Evolutionary conservation across 1,140 invertebrate species (phyloP), one percentile per base, ranked within the genome.

Genomic region (Elysia chlorotica): DNA sequence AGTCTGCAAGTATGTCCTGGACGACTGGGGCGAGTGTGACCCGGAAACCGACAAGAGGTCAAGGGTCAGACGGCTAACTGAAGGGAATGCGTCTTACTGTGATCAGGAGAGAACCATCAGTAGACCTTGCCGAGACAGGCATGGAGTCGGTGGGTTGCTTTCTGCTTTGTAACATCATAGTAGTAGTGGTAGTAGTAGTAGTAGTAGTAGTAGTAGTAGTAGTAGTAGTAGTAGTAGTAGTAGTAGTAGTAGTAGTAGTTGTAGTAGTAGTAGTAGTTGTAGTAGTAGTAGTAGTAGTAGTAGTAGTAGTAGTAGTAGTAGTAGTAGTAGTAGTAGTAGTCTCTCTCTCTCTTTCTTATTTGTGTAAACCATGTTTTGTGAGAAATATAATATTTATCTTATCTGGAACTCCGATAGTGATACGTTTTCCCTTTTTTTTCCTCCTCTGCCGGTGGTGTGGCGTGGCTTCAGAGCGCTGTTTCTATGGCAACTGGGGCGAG

Each of bases 401-500:
- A n/a, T n/a, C n/a, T n/a, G n/a, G n/a, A n/a, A n/a, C n/a, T n/a
- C n/a, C n/a, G n/a, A n/a, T 19, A 10, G 10, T 19, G 19, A 33
- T 31, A 14, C 17, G 10, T 36, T 33, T 66, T 33, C 63, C 5
- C 23, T 67, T 28, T 54, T 25, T 37, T 66, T 66, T 28, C 10
- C 41, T 37, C 65, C 48, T 61, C n/a, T n/a, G n/a, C n/a, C n/a
- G n/a, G n/a, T n/a, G n/a, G n/a, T n/a, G n/a, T n/a, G n/a, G n/a
- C n/a, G n/a, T n/a, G n/a, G n/a, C n/a, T 62, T 35, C 75, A 83
- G 82, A 78, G 37, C 67, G 77, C 23, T 83, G 82, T 62, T 81
- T 83, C 70, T 81, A 79, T 69, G 82, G 82, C 14, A 61, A 53
- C 6, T 83, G 82, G 82, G 77, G 77, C 53, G 80, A 82, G 2